phyloP scores from a whole-genome alignment of 2,797 vertebrate species.

The Sebastes baramenuke region DNA sequence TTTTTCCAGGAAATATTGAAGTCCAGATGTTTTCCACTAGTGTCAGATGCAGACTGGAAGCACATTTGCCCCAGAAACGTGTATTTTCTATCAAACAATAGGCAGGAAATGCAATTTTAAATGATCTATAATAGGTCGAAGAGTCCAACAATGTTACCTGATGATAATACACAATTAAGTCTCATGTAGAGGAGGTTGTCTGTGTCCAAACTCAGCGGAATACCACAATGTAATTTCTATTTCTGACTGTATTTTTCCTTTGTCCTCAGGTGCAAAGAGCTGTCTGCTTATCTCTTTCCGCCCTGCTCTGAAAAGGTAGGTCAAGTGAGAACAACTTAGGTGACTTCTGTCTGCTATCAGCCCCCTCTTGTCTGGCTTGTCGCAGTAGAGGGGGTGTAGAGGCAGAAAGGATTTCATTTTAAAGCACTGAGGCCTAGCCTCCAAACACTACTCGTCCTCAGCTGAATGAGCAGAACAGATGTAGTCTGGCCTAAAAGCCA shows the following conservation, averaged over 20 bases:
- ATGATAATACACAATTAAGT: background rate
- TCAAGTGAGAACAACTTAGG: slow-evolving; percentile 18
- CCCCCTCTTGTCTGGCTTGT: background rate
- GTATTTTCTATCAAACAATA: background rate
- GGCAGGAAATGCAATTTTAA: background rate
- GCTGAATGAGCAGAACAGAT: slow-evolving; percentile 40
- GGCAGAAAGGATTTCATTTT: slow-evolving; percentile 29
- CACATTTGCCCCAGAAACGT: background rate
- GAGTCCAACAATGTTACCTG: background rate
- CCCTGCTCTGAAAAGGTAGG: slow-evolving; percentile 18
- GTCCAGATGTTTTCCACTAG: background rate
- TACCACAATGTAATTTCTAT: background rate
- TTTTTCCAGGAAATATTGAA: background rate
- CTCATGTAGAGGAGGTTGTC: background rate
- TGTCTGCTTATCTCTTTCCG: slow-evolving; percentile 5
- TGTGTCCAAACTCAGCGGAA: background rate
- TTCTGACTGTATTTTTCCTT: background rate
- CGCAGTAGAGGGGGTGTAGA: background rate
- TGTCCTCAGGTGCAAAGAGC: background rate
- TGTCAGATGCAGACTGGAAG: background rate
- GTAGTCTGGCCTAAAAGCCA: slow-evolving; percentile 11
- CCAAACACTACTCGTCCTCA: slow-evolving; percentile 17
- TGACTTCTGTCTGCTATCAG: slow-evolving; percentile 10
- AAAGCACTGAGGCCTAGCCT: slow-evolving; percentile 10
- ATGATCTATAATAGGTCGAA: background rate